A percentile compares a stretch with the other conserved stretches of the same genome.
These are phyloP conservation scores for Simalia tracyae DNA, from an alignment of 2,797 vertebrate species.

Conservation along the genomic window DNA sequence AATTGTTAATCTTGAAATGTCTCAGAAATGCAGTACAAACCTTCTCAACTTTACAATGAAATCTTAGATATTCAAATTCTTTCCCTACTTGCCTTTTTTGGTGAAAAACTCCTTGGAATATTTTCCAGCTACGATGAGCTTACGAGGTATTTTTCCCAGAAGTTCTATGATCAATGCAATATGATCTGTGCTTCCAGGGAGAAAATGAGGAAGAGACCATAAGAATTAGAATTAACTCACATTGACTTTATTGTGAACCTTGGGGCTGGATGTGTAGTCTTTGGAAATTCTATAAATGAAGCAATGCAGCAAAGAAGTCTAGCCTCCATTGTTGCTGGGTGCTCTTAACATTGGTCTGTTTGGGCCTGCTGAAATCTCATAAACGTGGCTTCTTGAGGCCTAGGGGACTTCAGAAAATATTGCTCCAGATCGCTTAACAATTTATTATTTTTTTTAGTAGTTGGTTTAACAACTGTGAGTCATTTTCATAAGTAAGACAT, in stretches of 20 bases:
- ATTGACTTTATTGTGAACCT: neutral
- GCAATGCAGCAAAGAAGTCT: neutral
- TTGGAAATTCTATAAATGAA: neutral
- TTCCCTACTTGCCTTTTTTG: constrained; percentile 90
- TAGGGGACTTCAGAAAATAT: neutral
- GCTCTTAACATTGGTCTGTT: neutral
- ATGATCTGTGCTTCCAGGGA: constrained; percentile 80
- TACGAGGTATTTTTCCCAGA: constrained; percentile 94
- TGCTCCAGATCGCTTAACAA: neutral
- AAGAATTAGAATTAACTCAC: neutral
- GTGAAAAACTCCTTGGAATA: constrained; percentile 99
- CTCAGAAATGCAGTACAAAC: neutral
- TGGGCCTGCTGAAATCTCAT: neutral
- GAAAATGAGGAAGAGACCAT: neutral
- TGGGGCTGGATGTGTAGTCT: neutral
- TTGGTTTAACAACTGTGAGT: neutral
- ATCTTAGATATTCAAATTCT: neutral
- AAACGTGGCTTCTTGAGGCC: neutral
- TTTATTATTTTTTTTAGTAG: neutral
- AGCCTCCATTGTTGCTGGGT: neutral
- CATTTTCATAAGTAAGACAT: neutral
- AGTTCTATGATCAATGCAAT: constrained; percentile 98
- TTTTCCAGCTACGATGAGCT: constrained; percentile 93
- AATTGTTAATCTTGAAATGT: neutral
- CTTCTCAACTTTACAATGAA: neutral